Evolutionary conservation across 2,797 vertebrate species (phyloP), one percentile per base, ranked within the genome.

Genomic region (Helicolenus hilgendorfi): DNA sequence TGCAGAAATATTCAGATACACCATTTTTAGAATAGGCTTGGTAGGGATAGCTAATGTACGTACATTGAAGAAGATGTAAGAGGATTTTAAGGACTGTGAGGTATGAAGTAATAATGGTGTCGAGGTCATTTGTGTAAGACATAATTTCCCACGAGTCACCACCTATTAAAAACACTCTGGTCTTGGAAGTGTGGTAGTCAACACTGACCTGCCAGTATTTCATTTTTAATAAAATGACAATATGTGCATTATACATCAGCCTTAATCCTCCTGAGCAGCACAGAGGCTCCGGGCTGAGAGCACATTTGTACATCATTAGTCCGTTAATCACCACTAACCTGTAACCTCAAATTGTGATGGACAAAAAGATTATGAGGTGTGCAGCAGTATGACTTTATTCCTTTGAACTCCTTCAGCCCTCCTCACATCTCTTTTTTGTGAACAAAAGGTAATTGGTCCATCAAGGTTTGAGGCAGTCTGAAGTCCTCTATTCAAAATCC

Each of bases 271-370:
- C 53, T 2, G 71, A 78, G 78, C 71, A 41, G 62, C 60, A 27
- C 49, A 41, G 35, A 70, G 73, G 35, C 68, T 63, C 36, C 26
- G 53, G 58, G 11, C 68, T 29, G 11, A 35, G 24, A 68, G 49
- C 31, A 70, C 36, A 68, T n/a, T 55, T 64, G 45, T 31, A 45
- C 70, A 56, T 92, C 78, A 86, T 92, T 89, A 92, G 63, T 69
- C 35, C 27, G 82, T 64, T 81, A 86, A 91, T 91, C 87, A 82
- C 27, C n/a, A 14, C 80, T 85, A 77, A 92, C 90, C 67, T 84
- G 72, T 72, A 80, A 89, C 81, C 77, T 85, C 73, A 67, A 33
- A 29, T 82, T 75, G 83, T 53, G 56, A 78, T 10, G 58, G 70
- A 88, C 77, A 79, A 73, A 84, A 74, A 67, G 55, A 86, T 84